Evolutionary conservation across 2,888 invertebrate genomes (phyloP).

Genomic region (Aporophyla lueneburgensis): DNA sequence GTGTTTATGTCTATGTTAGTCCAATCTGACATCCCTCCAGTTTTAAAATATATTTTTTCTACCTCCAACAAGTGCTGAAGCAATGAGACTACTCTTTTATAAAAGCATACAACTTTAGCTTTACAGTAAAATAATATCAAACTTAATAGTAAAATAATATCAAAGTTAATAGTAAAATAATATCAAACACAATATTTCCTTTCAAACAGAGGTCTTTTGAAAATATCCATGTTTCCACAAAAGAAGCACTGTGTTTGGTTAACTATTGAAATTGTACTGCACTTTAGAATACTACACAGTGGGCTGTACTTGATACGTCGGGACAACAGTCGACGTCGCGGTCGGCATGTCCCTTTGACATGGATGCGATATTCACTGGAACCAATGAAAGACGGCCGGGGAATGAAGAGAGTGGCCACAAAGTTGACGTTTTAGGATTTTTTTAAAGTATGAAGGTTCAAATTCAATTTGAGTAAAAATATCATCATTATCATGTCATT

Average conservation of each 20-base stretch:
- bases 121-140: neutral
- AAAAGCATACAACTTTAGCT: neutral
- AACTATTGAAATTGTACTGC: slow-evolving; percentile 34
- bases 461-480: too few species aligned
- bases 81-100: neutral
- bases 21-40: too few species aligned
- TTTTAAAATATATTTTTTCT: neutral
- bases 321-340: slow-evolving; percentile 10
- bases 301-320: slow-evolving; percentile 1
- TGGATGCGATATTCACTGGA: slow-evolving; percentile 28
- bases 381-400: slow-evolving; percentile 34
- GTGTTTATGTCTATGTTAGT: too few species aligned
- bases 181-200: neutral
- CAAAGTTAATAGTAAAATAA: neutral
- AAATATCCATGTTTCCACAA: slow-evolving; percentile 4
- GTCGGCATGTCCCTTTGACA: slow-evolving; percentile 27
- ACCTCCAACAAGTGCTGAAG: neutral
- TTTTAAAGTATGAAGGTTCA: neutral
- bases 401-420: slow-evolving; percentile 17
- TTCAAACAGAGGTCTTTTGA: neutral
- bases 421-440: neutral
- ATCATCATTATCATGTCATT: too few species aligned
- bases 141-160: neutral
- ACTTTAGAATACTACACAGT: slow-evolving; percentile 12
- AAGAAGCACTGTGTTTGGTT: slow-evolving; percentile 4